Percentiles rank a stretch among this genome's conserved stretches.
phyloP scores from a whole-genome alignment of 92 coral and sea anemone species.

The Parazoanthus swiftii region DNA sequence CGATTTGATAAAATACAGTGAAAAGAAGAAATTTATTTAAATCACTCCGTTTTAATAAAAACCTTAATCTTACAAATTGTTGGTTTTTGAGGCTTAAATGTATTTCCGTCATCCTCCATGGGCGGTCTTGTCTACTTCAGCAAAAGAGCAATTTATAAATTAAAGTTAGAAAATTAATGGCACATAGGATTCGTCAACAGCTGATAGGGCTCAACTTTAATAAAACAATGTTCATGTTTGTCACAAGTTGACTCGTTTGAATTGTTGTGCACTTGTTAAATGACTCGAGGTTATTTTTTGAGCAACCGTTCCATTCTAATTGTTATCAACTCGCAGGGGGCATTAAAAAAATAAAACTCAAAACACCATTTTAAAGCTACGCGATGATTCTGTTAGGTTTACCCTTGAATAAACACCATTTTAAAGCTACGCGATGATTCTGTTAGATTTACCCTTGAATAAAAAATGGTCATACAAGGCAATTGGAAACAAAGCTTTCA shows the following conservation, averaged over 20 bases:
- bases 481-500: not conserved
- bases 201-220: constrained; percentile 5
- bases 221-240: not conserved
- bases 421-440: not conserved
- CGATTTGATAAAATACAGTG: constrained; percentile 2
- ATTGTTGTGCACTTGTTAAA: constrained; percentile 12
- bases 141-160: constrained; percentile 8
- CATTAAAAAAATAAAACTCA: not conserved
- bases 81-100: not conserved
- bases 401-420: too few species aligned
- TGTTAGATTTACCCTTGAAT: too few species aligned
- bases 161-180: not conserved
- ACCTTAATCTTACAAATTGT: not conserved
- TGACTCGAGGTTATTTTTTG: constrained; percentile 12
- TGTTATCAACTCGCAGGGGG: not conserved
- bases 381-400: not conserved
- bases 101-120: not conserved
- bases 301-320: not conserved
- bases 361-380: not conserved
- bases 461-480: not conserved
- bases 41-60: not conserved
- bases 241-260: not conserved
- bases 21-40: constrained; percentile 10
- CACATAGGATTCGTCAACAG: constrained; percentile 15
- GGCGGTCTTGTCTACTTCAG: constrained; percentile 7